Percentiles rank a stretch among this genome's conserved stretches.
Conservation (phyloP, 1,140 invertebrate species). For the Temnothorax longispinosus region DNA sequence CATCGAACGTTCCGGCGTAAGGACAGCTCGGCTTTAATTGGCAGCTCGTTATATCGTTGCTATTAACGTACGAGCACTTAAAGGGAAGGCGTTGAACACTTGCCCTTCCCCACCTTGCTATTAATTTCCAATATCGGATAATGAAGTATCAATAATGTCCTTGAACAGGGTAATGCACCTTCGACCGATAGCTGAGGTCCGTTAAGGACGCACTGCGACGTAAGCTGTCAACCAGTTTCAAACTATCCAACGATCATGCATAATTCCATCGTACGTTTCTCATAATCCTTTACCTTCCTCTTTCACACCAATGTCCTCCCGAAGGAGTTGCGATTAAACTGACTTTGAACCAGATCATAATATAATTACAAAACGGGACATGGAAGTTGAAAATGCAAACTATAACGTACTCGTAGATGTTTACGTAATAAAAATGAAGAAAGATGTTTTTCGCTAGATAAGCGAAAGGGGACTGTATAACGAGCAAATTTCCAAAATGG, state of each 20-base stretch:
- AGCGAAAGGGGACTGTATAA: neutral
- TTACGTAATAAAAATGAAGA: neutral
- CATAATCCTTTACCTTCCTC: neutral
- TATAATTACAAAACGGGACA: neutral
- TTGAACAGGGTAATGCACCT: constrained; percentile 55
- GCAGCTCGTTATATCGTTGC: constrained; percentile 43
- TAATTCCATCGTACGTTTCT: constrained; percentile 32
- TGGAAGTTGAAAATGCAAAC: neutral
- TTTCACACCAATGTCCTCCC: neutral
- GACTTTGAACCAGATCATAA: neutral
- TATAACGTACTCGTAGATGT: neutral
- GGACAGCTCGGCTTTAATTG: constrained; percentile 64
- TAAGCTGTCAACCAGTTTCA: constrained; percentile 44
- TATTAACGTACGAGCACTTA: constrained; percentile 50
- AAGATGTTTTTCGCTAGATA: neutral
- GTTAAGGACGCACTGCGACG: constrained; percentile 26
- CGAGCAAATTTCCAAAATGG: constrained; percentile 12
- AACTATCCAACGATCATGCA: constrained; percentile 41
- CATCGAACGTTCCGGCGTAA: neutral
- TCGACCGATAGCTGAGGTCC: constrained; percentile 22
- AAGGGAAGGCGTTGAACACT: constrained; percentile 24
- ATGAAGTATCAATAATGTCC: constrained; percentile 68
- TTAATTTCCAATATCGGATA: constrained; percentile 71
- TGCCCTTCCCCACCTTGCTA: constrained; percentile 43
- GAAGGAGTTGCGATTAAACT: neutral